phyloP scores from a whole-genome alignment of 2,888 invertebrate species.

The Cryptophagus acutangulus region DNA sequence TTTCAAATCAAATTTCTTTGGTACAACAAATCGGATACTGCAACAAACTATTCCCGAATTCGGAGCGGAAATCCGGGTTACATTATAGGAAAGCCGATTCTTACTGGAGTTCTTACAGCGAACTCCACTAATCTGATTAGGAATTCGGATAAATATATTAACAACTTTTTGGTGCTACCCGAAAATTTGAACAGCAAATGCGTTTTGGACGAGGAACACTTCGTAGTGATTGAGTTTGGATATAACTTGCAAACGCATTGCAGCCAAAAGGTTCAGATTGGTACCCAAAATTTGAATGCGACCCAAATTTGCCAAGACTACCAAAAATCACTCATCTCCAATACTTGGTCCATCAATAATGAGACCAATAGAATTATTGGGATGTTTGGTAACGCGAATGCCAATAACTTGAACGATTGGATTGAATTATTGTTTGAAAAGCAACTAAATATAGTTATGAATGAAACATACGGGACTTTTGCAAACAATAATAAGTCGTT shows the following conservation, averaged over 20 bases:
- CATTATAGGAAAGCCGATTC: slow-evolving; percentile 59
- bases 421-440: slow-evolving; percentile 45
- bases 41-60: slow-evolving; percentile 35
- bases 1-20: slow-evolving; percentile 41
- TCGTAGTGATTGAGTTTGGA: slow-evolving; percentile 50
- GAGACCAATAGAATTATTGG: slow-evolving; percentile 41
- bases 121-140: slow-evolving; percentile 29
- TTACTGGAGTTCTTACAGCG: slow-evolving; percentile 47
- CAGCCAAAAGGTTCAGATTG: slow-evolving; percentile 14
- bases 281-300: slow-evolving; percentile 20
- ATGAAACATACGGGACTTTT: slow-evolving; percentile 34
- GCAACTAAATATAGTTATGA: slow-evolving; percentile 37
- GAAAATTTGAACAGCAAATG: slow-evolving; percentile 50
- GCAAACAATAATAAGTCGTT: slow-evolving; percentile 37
- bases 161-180: slow-evolving; percentile 44
- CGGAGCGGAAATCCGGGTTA: slow-evolving; percentile 79
- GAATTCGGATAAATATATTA: slow-evolving; percentile 27
- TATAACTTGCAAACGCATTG: slow-evolving; percentile 51
- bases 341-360: slow-evolving; percentile 30
- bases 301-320: slow-evolving; percentile 36
- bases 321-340: no score
- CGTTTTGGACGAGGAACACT: slow-evolving; percentile 39
- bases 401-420: slow-evolving; percentile 48
- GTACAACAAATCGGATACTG: slow-evolving; percentile 34
- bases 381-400: slow-evolving; percentile 50